Base-by-base conservation (phyloP, 1,140 invertebrate genomes). In the Aphidius gifuensis region DNA sequence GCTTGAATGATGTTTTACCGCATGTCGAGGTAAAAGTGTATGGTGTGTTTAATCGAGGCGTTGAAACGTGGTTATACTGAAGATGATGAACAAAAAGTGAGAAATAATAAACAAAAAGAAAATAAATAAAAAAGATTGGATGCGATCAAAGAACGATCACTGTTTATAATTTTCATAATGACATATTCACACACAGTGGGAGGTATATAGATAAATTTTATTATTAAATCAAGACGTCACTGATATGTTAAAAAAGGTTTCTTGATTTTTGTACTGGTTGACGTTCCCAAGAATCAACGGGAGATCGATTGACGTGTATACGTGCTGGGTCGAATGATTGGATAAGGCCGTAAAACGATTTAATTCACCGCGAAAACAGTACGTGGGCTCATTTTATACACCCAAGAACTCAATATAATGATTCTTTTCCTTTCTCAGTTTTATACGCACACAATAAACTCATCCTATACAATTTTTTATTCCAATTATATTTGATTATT, bases 341-440 rank as follows among this genome's bases (percentile, higher is more conserved):
- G 69, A 61, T 59, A 64, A 66, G 66, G 66, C 53, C 53, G 53
- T 40, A 65, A 61, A 53, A 68, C 68, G 69, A 74, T 74, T 74
- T 72, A 74, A 74, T 72, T 73, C 68, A 67, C 68, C 66, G 61
- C 59, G 45, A 67, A 65, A 70, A 64, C 65, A 65, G 62, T 32
- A 32, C 23, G 23, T 32, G 23, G 23, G 23, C 23, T 32, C 23
- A 32, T 32, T 32, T 32, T 32, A 32, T 32, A 32, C 23, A 32
- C 23, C 23, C 23, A 32, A 32, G 23, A 32, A 32, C 23, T 32
- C 23, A 46, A 56, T 66, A 68, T 74, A 74, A 74, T 74, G 65
- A 69, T 66, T 66, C 66, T 67, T 70, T 73, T 74, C 72, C 73
- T 74, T 68, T 71, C 68, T 62, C 66, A 68, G 23, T 32, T 32